Evolutionary conservation across 2,888 invertebrate species (phyloP), one percentile per base, ranked within the genome.

Genomic region (Endotricha flammealis): DNA sequence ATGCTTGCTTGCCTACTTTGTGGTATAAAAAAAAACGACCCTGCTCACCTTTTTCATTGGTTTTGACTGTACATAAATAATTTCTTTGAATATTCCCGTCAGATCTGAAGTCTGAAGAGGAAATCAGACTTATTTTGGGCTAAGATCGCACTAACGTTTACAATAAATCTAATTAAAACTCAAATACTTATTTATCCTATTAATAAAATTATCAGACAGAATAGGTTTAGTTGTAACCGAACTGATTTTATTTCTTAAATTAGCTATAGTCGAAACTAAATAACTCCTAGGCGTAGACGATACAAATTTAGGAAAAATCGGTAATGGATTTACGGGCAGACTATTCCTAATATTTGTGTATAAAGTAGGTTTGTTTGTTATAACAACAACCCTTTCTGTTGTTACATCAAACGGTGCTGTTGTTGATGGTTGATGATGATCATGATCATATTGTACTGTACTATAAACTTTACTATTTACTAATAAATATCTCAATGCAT

Each of bases 121-220:
- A n/a, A n/a, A n/a, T n/a, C n/a, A n/a, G n/a, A n/a, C n/a, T n/a
- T n/a, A n/a, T n/a, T n/a, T n/a, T n/a, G n/a, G n/a, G n/a, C n/a
- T n/a, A n/a, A n/a, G n/a, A n/a, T n/a, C n/a, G n/a, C n/a, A n/a
- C n/a, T n/a, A n/a, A n/a, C n/a, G n/a, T n/a, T n/a, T n/a, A 3
- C 6, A 8, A 22, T 14, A 29, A 12, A 30, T 2, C 25, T 36
- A 41, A 17, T 63, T 66, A 50, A 67, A 83, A 28, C 53, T 64
- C 42, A 86, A 64, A 65, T 86, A 86, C 45, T 76, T 81, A 51
- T 80, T 81, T 17, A 85, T 79, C 39, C 70, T 77, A 44, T 74
- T 64, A 14, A 85, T 70, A 54, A 68, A 85, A 23, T 63, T 65
- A 32, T 64, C 55, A 0, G 77, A 73, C 3, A 85, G 48, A 1